phyloP scores from a whole-genome alignment of 2,797 vertebrate genomes.

The Ispidina lecontei region DNA sequence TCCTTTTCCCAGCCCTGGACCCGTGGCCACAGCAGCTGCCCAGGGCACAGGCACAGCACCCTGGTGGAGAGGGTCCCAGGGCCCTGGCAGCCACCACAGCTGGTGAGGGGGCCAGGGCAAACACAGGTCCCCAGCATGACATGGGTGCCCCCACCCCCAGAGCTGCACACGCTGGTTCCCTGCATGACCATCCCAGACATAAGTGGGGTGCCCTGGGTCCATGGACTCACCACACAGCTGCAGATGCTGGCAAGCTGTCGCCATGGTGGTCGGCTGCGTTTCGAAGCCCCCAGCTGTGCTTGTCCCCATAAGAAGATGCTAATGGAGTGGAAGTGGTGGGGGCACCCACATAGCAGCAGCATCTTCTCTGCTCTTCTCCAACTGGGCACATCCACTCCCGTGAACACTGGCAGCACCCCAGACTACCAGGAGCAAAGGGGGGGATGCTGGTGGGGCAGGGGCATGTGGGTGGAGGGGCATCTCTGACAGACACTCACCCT shows the following conservation, averaged over 20 bases:
- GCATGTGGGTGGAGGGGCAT: neutral
- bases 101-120: fast-evolving
- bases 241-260: fast-evolving
- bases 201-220: fast-evolving
- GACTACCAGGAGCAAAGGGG: fast-evolving
- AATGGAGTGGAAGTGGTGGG: fast-evolving
- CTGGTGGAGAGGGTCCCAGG: fast-evolving
- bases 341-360: fast-evolving
- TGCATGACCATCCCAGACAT: fast-evolving
- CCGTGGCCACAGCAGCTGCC: fast-evolving
- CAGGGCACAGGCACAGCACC: fast-evolving
- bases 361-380: fast-evolving
- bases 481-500: neutral
- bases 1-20: neutral
- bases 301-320: neutral
- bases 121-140: fast-evolving
- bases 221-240: fast-evolving
- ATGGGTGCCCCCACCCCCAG: fast-evolving
- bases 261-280: fast-evolving
- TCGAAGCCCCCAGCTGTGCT: neutral
- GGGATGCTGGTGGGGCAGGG: fast-evolving
- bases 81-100: fast-evolving
- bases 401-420: fast-evolving
- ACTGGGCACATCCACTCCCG: fast-evolving
- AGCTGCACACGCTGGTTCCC: fast-evolving